Conservation (phyloP, 2,888 invertebrate species). For the Incurvaria masculella region DNA sequence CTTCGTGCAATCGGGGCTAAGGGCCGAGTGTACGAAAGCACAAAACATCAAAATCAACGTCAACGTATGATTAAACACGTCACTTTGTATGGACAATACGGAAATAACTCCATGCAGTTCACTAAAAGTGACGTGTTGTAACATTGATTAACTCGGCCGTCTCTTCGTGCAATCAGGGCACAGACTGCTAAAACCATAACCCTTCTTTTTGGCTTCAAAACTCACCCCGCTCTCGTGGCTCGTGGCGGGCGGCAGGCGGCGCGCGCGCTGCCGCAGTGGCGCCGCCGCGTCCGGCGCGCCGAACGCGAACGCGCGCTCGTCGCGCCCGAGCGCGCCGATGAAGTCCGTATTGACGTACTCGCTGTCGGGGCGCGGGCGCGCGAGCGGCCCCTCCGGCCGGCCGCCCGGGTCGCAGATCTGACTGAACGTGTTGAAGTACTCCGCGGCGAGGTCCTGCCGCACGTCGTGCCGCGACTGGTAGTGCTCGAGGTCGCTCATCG, state of each 20-base stretch:
- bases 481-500: slow-evolving; percentile 36
- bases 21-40: too few species aligned
- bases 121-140: too few species aligned
- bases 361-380: slow-evolving; percentile 25
- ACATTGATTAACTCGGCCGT: too few species aligned
- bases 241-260: slow-evolving; percentile 35
- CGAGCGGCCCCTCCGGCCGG: slow-evolving; percentile 10
- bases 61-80: too few species aligned
- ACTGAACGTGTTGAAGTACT: slow-evolving; percentile 49
- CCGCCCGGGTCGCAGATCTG: slow-evolving; percentile 47
- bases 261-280: slow-evolving; percentile 48
- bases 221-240: slow-evolving; percentile 56
- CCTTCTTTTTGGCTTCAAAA: too few species aligned
- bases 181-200: too few species aligned
- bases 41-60: too few species aligned
- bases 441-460: slow-evolving; percentile 36
- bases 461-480: slow-evolving; percentile 21
- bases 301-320: slow-evolving; percentile 44
- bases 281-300: slow-evolving; percentile 62
- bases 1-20: too few species aligned
- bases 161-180: too few species aligned
- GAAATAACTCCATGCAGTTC: too few species aligned
- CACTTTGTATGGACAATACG: too few species aligned
- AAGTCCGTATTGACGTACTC: slow-evolving; percentile 23
- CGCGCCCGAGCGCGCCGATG: slow-evolving; percentile 23